A percentile compares a stretch with the other conserved stretches of the same genome.
Evolutionary conservation across 2,797 vertebrate species (phyloP).

Genomic region (Chaunax sp.): DNA sequence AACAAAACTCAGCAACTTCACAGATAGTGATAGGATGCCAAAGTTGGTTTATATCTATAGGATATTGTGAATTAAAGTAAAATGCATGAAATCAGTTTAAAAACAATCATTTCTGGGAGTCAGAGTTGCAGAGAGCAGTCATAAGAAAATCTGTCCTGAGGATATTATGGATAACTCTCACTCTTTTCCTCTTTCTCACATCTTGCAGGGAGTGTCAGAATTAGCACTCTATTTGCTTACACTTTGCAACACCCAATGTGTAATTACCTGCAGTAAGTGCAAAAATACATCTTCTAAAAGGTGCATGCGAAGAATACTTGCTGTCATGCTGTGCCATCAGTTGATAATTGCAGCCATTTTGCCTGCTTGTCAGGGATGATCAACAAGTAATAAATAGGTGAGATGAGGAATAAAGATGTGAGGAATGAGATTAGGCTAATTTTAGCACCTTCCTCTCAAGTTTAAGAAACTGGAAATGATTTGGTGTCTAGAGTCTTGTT

Average conservation of each 20-base stretch:
- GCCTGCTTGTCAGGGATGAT: constrained; percentile 36
- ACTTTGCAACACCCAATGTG: constrained; percentile 31
- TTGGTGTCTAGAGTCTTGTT: constrained; percentile 15
- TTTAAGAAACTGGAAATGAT: constrained; percentile 38
- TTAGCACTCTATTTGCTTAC: constrained; percentile 26
- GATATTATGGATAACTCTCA: too few relatives aligned
- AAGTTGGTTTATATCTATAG: too few relatives aligned
- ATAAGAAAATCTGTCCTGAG: too few relatives aligned
- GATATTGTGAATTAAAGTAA: too few relatives aligned
- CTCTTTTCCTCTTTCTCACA: background rate
- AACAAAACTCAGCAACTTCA: too few relatives aligned
- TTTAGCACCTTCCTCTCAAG: constrained; percentile 17
- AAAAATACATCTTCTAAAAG: constrained; percentile 19
- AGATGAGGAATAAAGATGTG: constrained; percentile 39
- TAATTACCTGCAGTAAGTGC: constrained; percentile 38
- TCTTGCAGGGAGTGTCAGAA: constrained; percentile 18
- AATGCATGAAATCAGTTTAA: constrained; percentile 11
- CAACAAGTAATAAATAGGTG: constrained; percentile 37
- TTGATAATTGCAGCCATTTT: constrained; percentile 52
- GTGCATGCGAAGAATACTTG: constrained; percentile 17
- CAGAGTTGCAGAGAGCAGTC: too few relatives aligned
- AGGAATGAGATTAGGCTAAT: constrained; percentile 38
- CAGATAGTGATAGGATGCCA: too few relatives aligned
- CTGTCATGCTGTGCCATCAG: constrained; percentile 43
- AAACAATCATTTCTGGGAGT: background rate